Conservation (phyloP, 2,888 invertebrate species). For the Plagiodera versicolora region DNA sequence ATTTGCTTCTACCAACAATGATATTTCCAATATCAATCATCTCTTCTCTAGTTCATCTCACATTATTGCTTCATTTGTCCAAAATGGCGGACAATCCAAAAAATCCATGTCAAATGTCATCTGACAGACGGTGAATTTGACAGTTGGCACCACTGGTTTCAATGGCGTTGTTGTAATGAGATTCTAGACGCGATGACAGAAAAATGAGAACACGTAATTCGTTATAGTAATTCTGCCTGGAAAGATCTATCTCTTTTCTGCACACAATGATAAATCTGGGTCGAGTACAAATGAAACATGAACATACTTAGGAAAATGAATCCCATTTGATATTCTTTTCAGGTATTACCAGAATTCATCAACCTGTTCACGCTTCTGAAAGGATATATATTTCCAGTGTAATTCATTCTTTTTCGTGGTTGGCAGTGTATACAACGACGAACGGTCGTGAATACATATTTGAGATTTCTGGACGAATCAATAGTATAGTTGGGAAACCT, state of each 20-base stretch:
- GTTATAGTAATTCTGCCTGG: not conserved
- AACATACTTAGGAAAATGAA: not conserved
- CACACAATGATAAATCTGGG: not conserved
- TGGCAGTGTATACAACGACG: not conserved
- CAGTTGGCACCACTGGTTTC: not conserved
- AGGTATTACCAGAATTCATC: not conserved
- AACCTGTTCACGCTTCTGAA: not conserved
- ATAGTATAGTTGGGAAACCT: too few species aligned
- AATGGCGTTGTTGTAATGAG: not conserved
- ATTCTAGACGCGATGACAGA: not conserved
- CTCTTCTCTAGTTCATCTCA: too few species aligned
- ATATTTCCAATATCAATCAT: too few species aligned
- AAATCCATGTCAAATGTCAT: too few species aligned
- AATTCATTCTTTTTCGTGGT: not conserved
- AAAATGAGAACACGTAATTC: not conserved
- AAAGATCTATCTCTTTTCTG: not conserved
- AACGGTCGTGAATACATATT: too few species aligned
- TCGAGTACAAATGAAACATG: conserved; percentile 1
- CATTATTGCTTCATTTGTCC: too few species aligned
- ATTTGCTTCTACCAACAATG: too few species aligned
- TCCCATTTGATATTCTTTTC: not conserved
- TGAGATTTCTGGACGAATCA: too few species aligned
- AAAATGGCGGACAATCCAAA: too few species aligned
- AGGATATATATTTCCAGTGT: not conserved
- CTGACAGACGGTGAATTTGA: not conserved